Evolutionary conservation across 1,140 invertebrate species (phyloP).

Genomic region (Grapholita molesta): DNA sequence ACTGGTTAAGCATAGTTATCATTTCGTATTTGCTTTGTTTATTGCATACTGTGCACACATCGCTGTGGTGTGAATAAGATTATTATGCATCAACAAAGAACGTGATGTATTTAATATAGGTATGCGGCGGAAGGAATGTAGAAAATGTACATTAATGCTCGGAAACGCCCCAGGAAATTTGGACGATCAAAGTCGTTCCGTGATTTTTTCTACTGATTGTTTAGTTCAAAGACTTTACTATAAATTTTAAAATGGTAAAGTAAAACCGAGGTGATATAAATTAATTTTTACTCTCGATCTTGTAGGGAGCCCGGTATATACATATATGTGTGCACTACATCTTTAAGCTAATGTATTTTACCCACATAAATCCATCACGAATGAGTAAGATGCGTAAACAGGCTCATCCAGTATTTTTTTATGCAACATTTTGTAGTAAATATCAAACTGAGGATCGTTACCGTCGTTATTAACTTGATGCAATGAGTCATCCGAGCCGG

Average conservation of each 20-base stretch:
- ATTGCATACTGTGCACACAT: too few species aligned
- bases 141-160: neutral
- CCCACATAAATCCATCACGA: slow-evolving; percentile 1
- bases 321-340: neutral
- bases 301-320: neutral
- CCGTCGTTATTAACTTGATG: slow-evolving; percentile 47
- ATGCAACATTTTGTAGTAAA: slow-evolving; percentile 25
- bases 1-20: too few species aligned
- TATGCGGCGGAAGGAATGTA: neutral
- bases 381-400: slow-evolving; percentile 1
- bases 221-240: too few species aligned
- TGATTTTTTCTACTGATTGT: neutral
- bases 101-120: neutral
- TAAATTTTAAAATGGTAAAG: too few species aligned
- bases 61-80: neutral
- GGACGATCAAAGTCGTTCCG: neutral
- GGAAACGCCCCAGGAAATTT: neutral
- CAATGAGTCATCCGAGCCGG: slow-evolving; percentile 57
- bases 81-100: neutral
- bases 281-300: neutral
- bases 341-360: neutral
- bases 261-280: too few species aligned
- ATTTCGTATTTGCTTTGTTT: too few species aligned
- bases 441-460: slow-evolving; percentile 29
- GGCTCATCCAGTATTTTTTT: slow-evolving; percentile 5